These are phyloP conservation scores for Pelodiscus sinensis DNA, from an alignment of 2,113 vertebrate genomes.

Conservation along the genomic window DNA sequence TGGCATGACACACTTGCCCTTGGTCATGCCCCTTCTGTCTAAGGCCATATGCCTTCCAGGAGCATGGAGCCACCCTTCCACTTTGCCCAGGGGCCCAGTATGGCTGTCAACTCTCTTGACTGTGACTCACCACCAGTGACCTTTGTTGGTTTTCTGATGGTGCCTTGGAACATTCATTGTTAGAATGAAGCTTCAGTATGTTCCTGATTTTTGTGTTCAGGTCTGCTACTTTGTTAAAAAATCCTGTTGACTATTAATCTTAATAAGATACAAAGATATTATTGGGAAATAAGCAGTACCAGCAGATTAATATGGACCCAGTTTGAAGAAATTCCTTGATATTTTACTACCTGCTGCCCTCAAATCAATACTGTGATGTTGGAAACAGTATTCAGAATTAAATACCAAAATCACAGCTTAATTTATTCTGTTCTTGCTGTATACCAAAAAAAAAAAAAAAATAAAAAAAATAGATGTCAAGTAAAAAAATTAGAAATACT, in stretches of 20 bases:
- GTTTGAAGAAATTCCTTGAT: accelerated
- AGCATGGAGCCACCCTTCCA: too few species aligned
- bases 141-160: background rate
- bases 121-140: background rate
- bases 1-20: too few species aligned
- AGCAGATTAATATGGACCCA: background rate
- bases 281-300: background rate
- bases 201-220: background rate
- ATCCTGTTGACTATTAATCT: background rate
- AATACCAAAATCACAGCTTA: background rate
- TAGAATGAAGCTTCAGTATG: background rate
- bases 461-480: too few species aligned
- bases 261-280: background rate
- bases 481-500: too few species aligned
- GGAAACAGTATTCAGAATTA: background rate
- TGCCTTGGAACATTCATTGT: background rate
- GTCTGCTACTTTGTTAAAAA: background rate
- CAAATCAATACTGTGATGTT: background rate
- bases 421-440: background rate
- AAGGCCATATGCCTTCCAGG: too few species aligned
- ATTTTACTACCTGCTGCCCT: background rate
- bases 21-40: too few species aligned
- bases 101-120: too few species aligned
- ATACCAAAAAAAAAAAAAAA: too few species aligned
- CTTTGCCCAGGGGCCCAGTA: too few species aligned